Conservation (phyloP, 2,888 invertebrate species). For the Oscheius sp. region DNA sequence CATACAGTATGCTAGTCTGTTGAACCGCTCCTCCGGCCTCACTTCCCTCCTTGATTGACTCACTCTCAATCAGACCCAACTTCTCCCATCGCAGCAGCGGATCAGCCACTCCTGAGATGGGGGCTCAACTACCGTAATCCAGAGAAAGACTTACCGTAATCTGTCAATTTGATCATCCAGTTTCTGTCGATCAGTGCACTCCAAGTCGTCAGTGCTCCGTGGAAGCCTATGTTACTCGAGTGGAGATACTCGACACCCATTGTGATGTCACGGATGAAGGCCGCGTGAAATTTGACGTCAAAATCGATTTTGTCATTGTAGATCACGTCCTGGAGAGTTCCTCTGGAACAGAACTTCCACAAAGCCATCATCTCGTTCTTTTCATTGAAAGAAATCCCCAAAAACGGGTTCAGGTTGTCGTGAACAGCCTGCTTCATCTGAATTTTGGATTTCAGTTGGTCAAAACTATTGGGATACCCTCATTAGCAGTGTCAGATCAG, state of each 20-base stretch:
- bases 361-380: slow-evolving; percentile 53
- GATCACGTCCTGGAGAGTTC: slow-evolving; percentile 56
- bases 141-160: slow-evolving; percentile 44
- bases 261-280: slow-evolving; percentile 58
- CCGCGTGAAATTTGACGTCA: slow-evolving; percentile 59
- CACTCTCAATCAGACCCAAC: slow-evolving; percentile 49
- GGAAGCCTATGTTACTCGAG: slow-evolving; percentile 52
- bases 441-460: neutral
- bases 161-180: slow-evolving; percentile 59
- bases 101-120: slow-evolving; percentile 41
- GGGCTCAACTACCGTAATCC: neutral
- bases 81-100: slow-evolving; percentile 58
- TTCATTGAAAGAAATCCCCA: slow-evolving; percentile 78
- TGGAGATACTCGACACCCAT: slow-evolving; percentile 63
- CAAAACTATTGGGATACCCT: slow-evolving; percentile 39
- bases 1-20: slow-evolving; percentile 35
- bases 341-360: slow-evolving; percentile 56
- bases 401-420: slow-evolving; percentile 94
- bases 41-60: slow-evolving; percentile 53
- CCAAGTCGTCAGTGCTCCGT: slow-evolving; percentile 57
- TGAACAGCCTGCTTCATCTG: slow-evolving; percentile 89
- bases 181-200: slow-evolving; percentile 57
- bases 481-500: slow-evolving; percentile 51
- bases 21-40: slow-evolving; percentile 42
- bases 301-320: slow-evolving; percentile 57